Percentiles rank a stretch among this genome's conserved stretches.
Evolutionary conservation across 2,797 vertebrate species (phyloP).

Genomic region (Benthosema pterotum): DNA sequence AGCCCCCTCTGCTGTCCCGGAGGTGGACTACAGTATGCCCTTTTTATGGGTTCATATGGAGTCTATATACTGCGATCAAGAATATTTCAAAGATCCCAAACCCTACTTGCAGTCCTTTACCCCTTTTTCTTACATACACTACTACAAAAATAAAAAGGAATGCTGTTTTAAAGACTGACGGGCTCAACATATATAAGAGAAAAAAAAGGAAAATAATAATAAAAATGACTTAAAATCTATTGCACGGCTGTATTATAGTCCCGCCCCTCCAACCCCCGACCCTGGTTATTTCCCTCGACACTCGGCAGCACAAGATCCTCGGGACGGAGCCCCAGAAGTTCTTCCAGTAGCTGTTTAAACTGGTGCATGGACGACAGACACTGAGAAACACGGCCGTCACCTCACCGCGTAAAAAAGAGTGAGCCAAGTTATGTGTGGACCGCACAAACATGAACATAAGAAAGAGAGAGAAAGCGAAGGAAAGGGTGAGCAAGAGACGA

Average conservation of each 20-base stretch:
- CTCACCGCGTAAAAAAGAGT: conserved; percentile 39
- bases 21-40: conserved; percentile 72
- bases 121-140: conserved; percentile 72
- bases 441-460: conserved; percentile 44
- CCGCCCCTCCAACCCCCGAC: conserved; percentile 1
- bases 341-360: conserved; percentile 72
- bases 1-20: conserved; percentile 74
- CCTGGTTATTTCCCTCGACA: conserved; percentile 55
- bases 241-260: conserved; percentile 79
- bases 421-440: conserved; percentile 45
- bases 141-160: conserved; percentile 78
- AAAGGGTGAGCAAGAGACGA: conserved; percentile 33
- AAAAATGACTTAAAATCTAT: conserved; percentile 55
- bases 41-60: conserved; percentile 62
- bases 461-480: conserved; percentile 35
- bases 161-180: conserved; percentile 77
- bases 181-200: conserved; percentile 59
- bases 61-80: conserved; percentile 57
- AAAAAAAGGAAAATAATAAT: conserved; percentile 28
- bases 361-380: conserved; percentile 56
- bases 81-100: conserved; percentile 73
- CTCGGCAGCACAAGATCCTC: conserved; percentile 76
- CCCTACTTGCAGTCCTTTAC: conserved; percentile 66
- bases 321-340: conserved; percentile 67
- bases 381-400: conserved; percentile 62